phyloP scores from a whole-genome alignment of 2,888 invertebrate genomes.

The Seira ritae region DNA sequence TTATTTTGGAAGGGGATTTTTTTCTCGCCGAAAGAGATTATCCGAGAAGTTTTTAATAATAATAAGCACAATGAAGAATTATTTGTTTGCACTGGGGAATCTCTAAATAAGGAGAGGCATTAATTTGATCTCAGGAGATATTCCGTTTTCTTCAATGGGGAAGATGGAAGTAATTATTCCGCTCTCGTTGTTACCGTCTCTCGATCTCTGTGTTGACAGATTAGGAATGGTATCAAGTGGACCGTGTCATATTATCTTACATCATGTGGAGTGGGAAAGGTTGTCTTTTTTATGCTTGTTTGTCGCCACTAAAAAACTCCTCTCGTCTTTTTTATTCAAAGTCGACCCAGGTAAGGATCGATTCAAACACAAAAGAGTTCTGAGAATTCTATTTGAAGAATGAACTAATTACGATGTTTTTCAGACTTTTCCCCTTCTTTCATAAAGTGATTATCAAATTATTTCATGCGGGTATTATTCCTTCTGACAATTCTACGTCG shows the following conservation, averaged over 20 bases:
- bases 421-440: neutral
- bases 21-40: too few relatives aligned
- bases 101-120: neutral
- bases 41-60: neutral
- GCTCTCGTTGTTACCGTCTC: conserved; percentile 31
- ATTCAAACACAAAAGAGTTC: too few relatives aligned
- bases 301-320: neutral
- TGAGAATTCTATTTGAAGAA: too few relatives aligned
- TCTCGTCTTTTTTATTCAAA: conserved; percentile 21
- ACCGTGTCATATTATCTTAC: conserved; percentile 34
- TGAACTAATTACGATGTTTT: neutral
- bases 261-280: neutral
- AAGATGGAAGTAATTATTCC: conserved; percentile 48
- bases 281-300: neutral
- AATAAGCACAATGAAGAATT: neutral
- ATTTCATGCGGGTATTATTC: neutral
- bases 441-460: neutral
- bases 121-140: conserved; percentile 29
- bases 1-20: too few relatives aligned
- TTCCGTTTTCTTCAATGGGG: conserved; percentile 21
- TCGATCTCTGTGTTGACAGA: conserved; percentile 42
- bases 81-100: neutral
- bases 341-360: neutral
- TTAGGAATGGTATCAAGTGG: conserved; percentile 45
- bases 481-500: neutral